Evolutionary conservation across 2,797 vertebrate species (phyloP), one percentile per base, ranked within the genome.

Genomic region (Enteromius mattozi): DNA sequence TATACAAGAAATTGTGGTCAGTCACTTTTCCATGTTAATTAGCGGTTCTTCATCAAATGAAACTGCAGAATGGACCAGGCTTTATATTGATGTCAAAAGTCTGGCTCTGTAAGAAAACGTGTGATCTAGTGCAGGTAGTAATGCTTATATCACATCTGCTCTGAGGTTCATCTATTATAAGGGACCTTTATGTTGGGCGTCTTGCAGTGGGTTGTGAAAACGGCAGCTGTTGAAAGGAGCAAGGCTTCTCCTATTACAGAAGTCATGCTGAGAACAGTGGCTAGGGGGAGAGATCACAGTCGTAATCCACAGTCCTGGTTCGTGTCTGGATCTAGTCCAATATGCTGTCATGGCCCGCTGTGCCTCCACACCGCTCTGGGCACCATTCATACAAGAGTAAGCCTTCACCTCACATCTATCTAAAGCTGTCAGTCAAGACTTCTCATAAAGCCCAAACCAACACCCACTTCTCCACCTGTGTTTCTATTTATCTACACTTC

Each of bases 271-370:
- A 63, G 80, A 88, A 82, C 83, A 80, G 40, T 70, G 51, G 82
- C 86, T 77, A 82, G 82, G 88, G 85, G 87, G 84, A 88, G 81
- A 68, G 91, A 92, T 89, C 69, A 88, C 88, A 75, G 88, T 70
- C 83, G 88, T 93, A 91, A 93, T 94, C 90, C 92, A 88, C 88
- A 92, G 92, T 94, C 87, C 86, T 88, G 88, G 84, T 87, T 93
- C 86, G 89, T 92, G 91, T 91, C 88, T 92, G 91, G 92, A 79
- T 71, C 82, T 19, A 66, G 72, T 90, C 89, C 90, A 86, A 71
- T 83, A 86, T 81, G 85, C 86, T 87, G 85, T 80, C 80, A 82
- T 81, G 81, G 76, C 69, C 69, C 72, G 74, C 87, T 85, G 85
- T 37, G 33, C 51, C 68, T 81, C 71, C 69, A 79, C 66, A 40